A percentile compares a stretch with the other conserved stretches of the same genome.
Evolutionary conservation across 2,113 vertebrate genomes (phyloP).

Genomic region (Notothenia coriiceps): DNA sequence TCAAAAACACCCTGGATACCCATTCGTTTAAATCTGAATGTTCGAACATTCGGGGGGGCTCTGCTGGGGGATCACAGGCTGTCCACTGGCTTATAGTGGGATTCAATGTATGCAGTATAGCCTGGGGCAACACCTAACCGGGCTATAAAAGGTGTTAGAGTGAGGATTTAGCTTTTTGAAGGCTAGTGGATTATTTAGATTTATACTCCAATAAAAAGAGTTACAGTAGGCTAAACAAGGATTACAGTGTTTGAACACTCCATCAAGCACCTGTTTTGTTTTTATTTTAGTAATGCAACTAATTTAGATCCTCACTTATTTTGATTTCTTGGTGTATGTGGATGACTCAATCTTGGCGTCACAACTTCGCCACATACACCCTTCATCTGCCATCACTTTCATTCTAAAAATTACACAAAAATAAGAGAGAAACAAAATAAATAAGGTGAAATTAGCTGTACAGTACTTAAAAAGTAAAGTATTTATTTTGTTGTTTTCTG

Average conservation of each 20-base stretch:
- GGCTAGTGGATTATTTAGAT: background rate
- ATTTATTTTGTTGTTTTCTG: no score
- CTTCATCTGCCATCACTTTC: background rate
- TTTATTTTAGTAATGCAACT: background rate
- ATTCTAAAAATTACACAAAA: background rate
- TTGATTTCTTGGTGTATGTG: background rate
- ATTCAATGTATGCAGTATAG: slow-evolving; percentile 4
- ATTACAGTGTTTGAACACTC: background rate
- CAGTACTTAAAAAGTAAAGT: no score
- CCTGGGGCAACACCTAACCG: background rate
- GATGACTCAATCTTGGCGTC: background rate
- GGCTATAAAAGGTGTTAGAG: slow-evolving; percentile 2
- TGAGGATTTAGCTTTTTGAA: slow-evolving; percentile 3
- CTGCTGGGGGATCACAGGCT: slow-evolving; percentile 33
- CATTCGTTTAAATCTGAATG: slow-evolving; percentile 30
- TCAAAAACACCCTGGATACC: slow-evolving; percentile 25
- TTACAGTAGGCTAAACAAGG: background rate
- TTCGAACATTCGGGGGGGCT: slow-evolving; percentile 13
- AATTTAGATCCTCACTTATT: background rate
- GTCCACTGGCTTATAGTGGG: slow-evolving; percentile 13
- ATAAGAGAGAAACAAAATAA: background rate
- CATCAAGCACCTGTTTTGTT: background rate
- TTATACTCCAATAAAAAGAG: slow-evolving; percentile 1
- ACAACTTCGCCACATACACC: background rate
- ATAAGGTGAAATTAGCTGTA: background rate